These are phyloP conservation scores for Argyrosomus japonicus DNA, from an alignment of 2,113 vertebrate genomes.

Conservation along the genomic window DNA sequence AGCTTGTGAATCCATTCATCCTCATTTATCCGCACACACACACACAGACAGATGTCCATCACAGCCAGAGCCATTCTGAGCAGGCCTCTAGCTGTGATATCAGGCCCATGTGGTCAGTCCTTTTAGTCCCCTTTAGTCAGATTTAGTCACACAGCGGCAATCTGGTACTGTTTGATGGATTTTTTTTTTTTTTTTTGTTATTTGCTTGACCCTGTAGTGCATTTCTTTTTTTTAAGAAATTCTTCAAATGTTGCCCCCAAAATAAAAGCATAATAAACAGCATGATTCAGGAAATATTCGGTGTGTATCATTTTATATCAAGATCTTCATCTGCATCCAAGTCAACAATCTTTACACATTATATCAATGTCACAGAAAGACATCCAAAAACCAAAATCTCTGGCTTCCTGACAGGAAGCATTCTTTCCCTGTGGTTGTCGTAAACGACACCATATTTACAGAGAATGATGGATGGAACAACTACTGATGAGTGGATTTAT, in stretches of 20 bases:
- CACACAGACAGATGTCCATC: conserved; percentile 56
- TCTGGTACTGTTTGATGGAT: conserved; percentile 23
- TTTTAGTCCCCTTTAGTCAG: conserved; percentile 24
- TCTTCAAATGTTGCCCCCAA: conserved; percentile 2
- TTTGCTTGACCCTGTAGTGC: not conserved
- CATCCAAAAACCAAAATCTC: conserved; percentile 69
- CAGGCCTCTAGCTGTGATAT: conserved; percentile 24
- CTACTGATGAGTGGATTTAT: conserved; percentile 44
- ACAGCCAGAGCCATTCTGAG: conserved; percentile 37
- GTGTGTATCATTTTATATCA: conserved; percentile 73
- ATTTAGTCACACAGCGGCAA: conserved; percentile 30
- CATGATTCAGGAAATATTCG: conserved; percentile 61
- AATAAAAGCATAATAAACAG: conserved; percentile 56
- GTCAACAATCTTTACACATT: conserved; percentile 71
- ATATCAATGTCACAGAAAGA: conserved; percentile 80
- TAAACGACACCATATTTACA: conserved; percentile 67
- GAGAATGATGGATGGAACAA: conserved; percentile 26
- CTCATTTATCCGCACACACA: conserved; percentile 42
- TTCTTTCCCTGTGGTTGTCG: conserved; percentile 65
- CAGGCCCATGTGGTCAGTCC: conserved; percentile 40
- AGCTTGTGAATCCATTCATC: conserved; percentile 69
- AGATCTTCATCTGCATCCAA: conserved; percentile 66
- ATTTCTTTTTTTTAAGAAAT: not conserved
- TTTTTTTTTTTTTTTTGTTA: conserved; percentile 10
- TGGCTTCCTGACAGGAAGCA: conserved; percentile 76